Base-by-base conservation (phyloP, 1,140 invertebrate genomes). In the Atta texana region DNA sequence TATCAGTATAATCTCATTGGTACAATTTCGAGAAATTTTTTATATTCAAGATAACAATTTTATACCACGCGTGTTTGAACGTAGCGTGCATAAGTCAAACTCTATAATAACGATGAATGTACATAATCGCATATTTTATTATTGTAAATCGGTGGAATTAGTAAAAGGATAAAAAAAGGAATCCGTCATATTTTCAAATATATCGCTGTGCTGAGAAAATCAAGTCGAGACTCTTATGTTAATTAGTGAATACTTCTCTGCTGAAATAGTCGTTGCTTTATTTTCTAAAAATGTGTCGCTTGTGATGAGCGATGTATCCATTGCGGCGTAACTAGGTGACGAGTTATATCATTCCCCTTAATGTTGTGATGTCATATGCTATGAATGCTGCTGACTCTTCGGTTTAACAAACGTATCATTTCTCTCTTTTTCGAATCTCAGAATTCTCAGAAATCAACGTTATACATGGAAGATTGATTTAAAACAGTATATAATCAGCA, bases 351-450 rank as follows among this genome's bases (percentile, higher is more conserved):
- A 84, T 84, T 75, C 28, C 24, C 7, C 39, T n/a, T 75, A 31
- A 49, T 69, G 57, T 69, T 34, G 69, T 84, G 80, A 84, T 75
- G 80, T 84, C 80, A 75, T 75, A 51, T 44, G 55, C 55, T 75
- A 84, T 74, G 80, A 75, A 74, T n/a, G 53, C 49, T 7, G 66
- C 39, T 75, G 80, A 75, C 55, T 71, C 39, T n/a, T 49, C 80
- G 21, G 12, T 75, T 57, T 14, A 61, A 44, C 34, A 57, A 81
- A 59, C 34, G 31, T 59, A 71, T 24, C 31, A 16, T 53, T 68
- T 18, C 31, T 55, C 14, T 14, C 34, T 24, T 81, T 57, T n/a
- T 21, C 10, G 12, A 71, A 71, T 57, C 10, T 71, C 34, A 57
- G 1, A 24, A 39, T 44, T 81, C 1, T 21, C 14, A 0, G 31